Evolutionary conservation across 2,113 vertebrate genomes (phyloP).

Genomic region (Stigmatopora argus): DNA sequence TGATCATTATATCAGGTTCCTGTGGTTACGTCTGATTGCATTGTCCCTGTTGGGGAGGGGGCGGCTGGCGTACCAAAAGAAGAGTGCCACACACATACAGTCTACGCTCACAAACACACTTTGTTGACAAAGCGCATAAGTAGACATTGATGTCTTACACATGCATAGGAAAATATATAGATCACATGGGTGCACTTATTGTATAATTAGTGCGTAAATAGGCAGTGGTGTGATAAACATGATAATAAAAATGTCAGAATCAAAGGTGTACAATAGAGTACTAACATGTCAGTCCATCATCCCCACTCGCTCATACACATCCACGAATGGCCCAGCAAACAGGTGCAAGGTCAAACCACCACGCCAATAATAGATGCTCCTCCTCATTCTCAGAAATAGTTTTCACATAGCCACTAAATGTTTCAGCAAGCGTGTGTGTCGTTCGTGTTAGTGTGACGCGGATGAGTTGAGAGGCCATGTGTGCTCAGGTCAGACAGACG

Average conservation of each 20-base stretch:
- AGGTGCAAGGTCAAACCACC: slow-evolving; percentile 64
- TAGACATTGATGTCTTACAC: slow-evolving; percentile 1
- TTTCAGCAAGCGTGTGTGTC: slow-evolving; percentile 42
- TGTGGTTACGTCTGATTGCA: slow-evolving; percentile 73
- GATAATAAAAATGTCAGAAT: slow-evolving; percentile 22
- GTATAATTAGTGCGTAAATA: slow-evolving; percentile 18
- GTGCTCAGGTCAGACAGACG: slow-evolving; percentile 42
- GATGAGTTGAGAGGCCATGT: slow-evolving; percentile 48
- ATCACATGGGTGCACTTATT: slow-evolving; percentile 10
- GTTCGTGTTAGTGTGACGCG: slow-evolving; percentile 46
- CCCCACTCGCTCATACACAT: slow-evolving; percentile 16
- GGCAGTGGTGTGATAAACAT: slow-evolving; percentile 26
- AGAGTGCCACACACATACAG: slow-evolving; percentile 41
- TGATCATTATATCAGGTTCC: slow-evolving; percentile 84
- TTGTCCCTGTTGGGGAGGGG: slow-evolving; percentile 55
- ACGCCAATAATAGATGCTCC: slow-evolving; percentile 57
- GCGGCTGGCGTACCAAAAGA: slow-evolving; percentile 49
- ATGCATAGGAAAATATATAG: slow-evolving; percentile 14
- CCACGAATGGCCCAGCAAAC: slow-evolving; percentile 47
- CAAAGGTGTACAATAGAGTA: slow-evolving; percentile 5
- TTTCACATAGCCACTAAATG: slow-evolving; percentile 51
- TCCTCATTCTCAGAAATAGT: slow-evolving; percentile 59
- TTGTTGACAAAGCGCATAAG: slow-evolving; percentile 9
- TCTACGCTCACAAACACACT: slow-evolving; percentile 12
- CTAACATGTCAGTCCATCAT: slow-evolving; percentile 19